Evolutionary conservation across 1,140 invertebrate species (phyloP), one percentile per base, ranked within the genome.

Genomic region (Megathymus violae): DNA sequence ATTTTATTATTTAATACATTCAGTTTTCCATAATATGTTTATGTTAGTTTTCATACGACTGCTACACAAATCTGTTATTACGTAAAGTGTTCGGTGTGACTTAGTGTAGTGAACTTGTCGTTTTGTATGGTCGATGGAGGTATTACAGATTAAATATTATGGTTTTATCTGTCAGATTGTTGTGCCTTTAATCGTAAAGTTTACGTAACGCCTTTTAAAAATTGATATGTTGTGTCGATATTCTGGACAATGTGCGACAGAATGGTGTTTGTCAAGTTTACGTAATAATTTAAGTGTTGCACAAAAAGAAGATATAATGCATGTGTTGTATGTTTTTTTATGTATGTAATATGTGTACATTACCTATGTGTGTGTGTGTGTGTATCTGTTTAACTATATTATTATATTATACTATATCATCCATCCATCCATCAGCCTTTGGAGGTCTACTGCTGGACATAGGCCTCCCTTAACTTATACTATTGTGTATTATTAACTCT

Each of bases 241-340:
- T 22, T 2, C 9, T 43, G 4, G 16, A 17, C 6, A 13, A 38
- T 38, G 3, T 43, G 15, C 16, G 15, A 17, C 3, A 17, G 1
- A 15, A 43, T 15, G 13, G 3, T 52, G 50, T 52, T 19, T 52
- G 13, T 22, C 31, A 40, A 38, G 50, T 52, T 40, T 52, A 52
- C 34, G 16, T 40, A 52, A 40, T 40, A 52, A 36, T 15, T n/a
- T 17, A 34, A n/a, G 48, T 51, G 50, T 40, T 40, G n/a, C 13
- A 17, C 17, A 14, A 13, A 52, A 13, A 13, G 6, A 36, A 31
- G 16, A 38, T 52, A 52, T 38, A 17, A 52, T 52, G 50, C 50
- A 52, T 52, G 50, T 52, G n/a, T 22, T 19, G 34, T 52, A 52
- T 34, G 50, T 22, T n/a, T n/a, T n/a, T n/a, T n/a, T n/a, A n/a